These are phyloP conservation scores for Austrofundulus limnaeus DNA, from an alignment of 2,113 vertebrate genomes.

Conservation along the genomic window DNA sequence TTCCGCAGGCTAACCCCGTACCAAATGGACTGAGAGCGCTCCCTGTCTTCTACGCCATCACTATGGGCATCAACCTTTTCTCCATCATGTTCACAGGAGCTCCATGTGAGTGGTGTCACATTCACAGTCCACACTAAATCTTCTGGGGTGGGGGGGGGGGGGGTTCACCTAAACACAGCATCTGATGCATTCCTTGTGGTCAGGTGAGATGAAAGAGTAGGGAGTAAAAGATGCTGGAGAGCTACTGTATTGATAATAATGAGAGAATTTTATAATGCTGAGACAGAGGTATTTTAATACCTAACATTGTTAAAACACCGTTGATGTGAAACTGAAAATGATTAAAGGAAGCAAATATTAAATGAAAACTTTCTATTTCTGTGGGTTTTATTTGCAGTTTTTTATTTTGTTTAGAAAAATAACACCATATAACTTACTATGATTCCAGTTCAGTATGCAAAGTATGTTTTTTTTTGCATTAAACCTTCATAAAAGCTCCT, in stretches of 20 bases:
- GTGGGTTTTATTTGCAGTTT: slow-evolving; percentile 86
- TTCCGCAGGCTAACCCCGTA: slow-evolving; percentile 85
- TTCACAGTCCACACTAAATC: no score
- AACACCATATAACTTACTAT: slow-evolving; percentile 35
- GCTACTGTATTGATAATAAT: no score
- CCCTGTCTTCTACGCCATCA: slow-evolving; percentile 92
- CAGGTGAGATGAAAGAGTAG: slow-evolving; percentile 13
- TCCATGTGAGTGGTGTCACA: slow-evolving; percentile 84
- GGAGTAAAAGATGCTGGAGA: no score
- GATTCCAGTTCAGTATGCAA: background rate
- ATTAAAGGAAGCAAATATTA: slow-evolving; percentile 66
- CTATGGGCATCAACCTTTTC: slow-evolving; percentile 92
- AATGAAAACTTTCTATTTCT: slow-evolving; percentile 82
- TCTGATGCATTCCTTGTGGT: slow-evolving; percentile 18
- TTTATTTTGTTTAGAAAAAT: slow-evolving; percentile 73
- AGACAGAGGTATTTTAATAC: no score
- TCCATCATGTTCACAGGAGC: slow-evolving; percentile 94
- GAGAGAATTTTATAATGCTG: no score
- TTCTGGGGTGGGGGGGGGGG: no score
- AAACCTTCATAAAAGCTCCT: slow-evolving; percentile 5
- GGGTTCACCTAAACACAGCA: slow-evolving; percentile 12
- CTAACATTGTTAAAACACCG: no score
- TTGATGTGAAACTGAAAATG: slow-evolving; percentile 1
- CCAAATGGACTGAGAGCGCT: slow-evolving; percentile 91
- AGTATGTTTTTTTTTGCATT: background rate